phyloP scores from a whole-genome alignment of 64 coral and sea anemone species.

The Montipora sp. region DNA sequence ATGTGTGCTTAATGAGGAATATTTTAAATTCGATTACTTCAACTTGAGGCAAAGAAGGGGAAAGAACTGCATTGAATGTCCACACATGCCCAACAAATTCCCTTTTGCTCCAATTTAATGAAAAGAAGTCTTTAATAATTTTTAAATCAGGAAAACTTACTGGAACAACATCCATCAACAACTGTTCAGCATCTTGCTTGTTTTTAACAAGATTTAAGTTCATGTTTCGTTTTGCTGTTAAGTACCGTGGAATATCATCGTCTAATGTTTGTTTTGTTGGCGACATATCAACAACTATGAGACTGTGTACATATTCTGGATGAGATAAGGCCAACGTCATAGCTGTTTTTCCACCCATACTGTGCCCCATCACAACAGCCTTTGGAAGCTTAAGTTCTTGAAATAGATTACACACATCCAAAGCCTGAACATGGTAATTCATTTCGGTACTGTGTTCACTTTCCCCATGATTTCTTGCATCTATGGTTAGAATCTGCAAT shows the following conservation, averaged over 20 bases:
- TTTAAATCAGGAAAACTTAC: conserved; percentile 71
- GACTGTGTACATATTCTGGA: conserved; percentile 76
- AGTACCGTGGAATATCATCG: conserved; percentile 73
- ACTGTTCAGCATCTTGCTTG: conserved; percentile 81
- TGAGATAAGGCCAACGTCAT: conserved; percentile 86
- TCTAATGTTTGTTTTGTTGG: conserved; percentile 64
- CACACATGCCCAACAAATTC: too few species aligned
- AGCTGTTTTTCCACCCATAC: conserved; percentile 96
- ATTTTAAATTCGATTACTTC: too few species aligned
- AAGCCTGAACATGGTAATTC: conserved; percentile 76
- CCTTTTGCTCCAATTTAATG: not conserved
- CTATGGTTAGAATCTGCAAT: conserved; percentile 79
- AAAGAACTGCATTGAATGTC: too few species aligned
- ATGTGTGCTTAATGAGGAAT: too few species aligned
- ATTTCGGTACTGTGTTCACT: conserved; percentile 78
- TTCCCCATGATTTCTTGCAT: conserved; percentile 95
- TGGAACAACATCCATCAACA: conserved; percentile 67
- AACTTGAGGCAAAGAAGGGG: too few species aligned
- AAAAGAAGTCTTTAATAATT: not conserved
- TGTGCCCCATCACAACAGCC: conserved; percentile 87
- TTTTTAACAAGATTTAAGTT: conserved; percentile 70
- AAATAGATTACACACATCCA: conserved; percentile 72
- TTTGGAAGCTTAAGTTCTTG: conserved; percentile 77
- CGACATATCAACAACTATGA: conserved; percentile 81
- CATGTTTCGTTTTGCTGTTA: conserved; percentile 78